Base-by-base conservation (phyloP, 2,113 vertebrate species). In the Pygoscelis antarcticus region DNA sequence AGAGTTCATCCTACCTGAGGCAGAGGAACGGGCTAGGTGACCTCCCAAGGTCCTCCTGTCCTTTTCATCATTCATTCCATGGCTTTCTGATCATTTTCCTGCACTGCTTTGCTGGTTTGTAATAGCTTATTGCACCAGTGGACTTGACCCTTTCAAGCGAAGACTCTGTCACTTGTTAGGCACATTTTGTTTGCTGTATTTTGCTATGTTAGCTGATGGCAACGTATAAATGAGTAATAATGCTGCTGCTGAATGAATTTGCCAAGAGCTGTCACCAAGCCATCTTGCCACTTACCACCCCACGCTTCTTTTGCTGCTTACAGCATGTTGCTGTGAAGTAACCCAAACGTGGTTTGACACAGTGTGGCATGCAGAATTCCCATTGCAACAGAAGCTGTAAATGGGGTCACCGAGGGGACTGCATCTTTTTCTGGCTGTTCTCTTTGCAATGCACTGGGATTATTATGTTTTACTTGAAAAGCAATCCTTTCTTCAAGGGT, bases 341-440 rank as follows among this genome's bases (percentile, higher is more conserved):
- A n/a, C 27, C 44, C 51, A 38, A 19, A 25, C 30, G 2, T 0
- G 5, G 27, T 44, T 29, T 32, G 46, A 30, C 29, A 2, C 10
- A 1, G 65, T 2, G 32, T 25, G 46, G 38, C 79, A 16, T 5
- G 19, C 38, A 46, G 40, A 57, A 90, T 71, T 64, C 89, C 72
- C 72, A 16, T 7, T n/a, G 49, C n/a, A 22, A 36, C 0, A 64
- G 20, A 18, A 70, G 62, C 42, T 42, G 40, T 49, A 49, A 78
- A 18, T 5, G 26, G 49, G 80, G 80, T 55, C 40, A 13, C 57
- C 64, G 10, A 42, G 49, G 80, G 58, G n/a, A 36, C n/a, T 7
- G 13, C 5, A 40, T 18, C 62, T 47, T 77, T 69, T 68, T 30
- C 42, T 49, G 42, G n/a, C 57, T 42, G 20, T 36, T 71, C 49